phyloP scores from a whole-genome alignment of 2,797 vertebrate genomes.

The Argya squamiceps region DNA sequence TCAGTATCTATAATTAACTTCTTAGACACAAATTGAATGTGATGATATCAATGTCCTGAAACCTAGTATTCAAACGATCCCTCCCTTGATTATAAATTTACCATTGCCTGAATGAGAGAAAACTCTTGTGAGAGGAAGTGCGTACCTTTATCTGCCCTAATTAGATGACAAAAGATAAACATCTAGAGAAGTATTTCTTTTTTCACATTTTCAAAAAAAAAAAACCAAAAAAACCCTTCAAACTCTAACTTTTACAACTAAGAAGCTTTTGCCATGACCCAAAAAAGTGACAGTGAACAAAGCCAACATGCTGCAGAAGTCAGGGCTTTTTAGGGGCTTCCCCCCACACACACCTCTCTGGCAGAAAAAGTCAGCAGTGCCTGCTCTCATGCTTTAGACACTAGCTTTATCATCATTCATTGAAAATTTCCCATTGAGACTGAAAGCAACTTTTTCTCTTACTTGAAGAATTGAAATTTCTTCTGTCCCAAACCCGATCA shows the following conservation, averaged over 20 bases:
- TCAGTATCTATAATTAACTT: conserved; percentile 37
- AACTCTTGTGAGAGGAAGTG: background rate
- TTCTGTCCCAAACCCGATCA: background rate
- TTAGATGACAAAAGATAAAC: background rate
- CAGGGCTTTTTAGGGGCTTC: background rate
- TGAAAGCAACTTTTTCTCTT: background rate
- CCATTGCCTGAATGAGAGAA: background rate
- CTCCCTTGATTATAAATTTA: background rate
- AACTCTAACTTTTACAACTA: background rate
- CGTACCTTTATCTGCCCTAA: background rate
- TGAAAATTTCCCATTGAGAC: background rate
- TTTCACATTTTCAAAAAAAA: background rate
- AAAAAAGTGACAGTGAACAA: background rate
- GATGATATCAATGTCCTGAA: conserved; percentile 11
- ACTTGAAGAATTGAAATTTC: background rate
- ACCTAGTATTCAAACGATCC: background rate
- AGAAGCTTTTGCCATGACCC: background rate
- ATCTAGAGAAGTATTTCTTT: background rate
- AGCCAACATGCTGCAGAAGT: rapidly evolving
- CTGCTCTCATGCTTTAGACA: background rate
- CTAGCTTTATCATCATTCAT: background rate
- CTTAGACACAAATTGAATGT: background rate
- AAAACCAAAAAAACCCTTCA: background rate
- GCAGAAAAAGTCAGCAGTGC: background rate
- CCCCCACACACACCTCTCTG: rapidly evolving